Conservation (phyloP, 2,113 vertebrate genomes). For the Cyanoderma ruficeps region DNA sequence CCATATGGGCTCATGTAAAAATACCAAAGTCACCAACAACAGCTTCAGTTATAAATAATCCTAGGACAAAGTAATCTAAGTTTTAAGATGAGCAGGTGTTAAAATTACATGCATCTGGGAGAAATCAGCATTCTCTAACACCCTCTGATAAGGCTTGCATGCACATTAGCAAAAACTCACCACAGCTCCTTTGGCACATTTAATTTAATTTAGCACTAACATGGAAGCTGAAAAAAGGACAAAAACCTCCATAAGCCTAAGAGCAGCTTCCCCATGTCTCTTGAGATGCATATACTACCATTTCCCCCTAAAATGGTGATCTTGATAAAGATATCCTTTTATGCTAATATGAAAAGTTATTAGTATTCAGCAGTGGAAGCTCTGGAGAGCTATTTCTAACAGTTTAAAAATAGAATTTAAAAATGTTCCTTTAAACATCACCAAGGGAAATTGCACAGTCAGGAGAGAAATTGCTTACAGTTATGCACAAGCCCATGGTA, state of each 20-base stretch:
- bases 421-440: conserved; percentile 45
- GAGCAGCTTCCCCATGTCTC: background rate
- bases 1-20: background rate
- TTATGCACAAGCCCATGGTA: background rate
- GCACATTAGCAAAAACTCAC: conserved; percentile 4
- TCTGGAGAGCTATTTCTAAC: conserved; percentile 41
- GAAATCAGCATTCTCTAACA: conserved; percentile 4
- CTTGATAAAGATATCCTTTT: conserved; percentile 55
- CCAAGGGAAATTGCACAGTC: conserved; percentile 41
- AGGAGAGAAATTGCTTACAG: conserved; percentile 44
- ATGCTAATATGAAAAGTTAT: conserved; percentile 30
- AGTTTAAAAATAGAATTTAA: conserved; percentile 45
- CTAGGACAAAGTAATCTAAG: conserved; percentile 44
- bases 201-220: conserved; percentile 49
- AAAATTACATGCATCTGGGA: conserved; percentile 40
- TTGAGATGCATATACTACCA: conserved; percentile 13
- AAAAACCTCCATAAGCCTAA: background rate
- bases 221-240: background rate
- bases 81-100: conserved; percentile 40
- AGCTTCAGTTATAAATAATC: conserved; percentile 48
- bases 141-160: conserved; percentile 10
- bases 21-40: conserved; percentile 13
- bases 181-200: background rate
- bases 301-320: background rate
- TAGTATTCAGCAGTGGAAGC: conserved; percentile 44